phyloP scores from a whole-genome alignment of 2,797 vertebrate genomes.

The Coregonus ussuriensis region DNA sequence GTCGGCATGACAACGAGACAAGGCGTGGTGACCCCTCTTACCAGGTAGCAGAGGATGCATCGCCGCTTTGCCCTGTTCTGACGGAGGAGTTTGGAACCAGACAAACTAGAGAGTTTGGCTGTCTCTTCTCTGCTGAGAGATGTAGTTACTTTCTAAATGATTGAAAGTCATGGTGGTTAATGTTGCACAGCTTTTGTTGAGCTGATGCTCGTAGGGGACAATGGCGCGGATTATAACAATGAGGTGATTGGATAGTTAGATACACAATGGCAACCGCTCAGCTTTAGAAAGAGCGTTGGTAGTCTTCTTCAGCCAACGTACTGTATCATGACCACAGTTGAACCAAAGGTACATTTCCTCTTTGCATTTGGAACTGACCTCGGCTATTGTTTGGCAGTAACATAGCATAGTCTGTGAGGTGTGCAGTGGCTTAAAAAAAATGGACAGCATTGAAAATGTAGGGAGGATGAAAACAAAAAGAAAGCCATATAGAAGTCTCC shows the following conservation, averaged over 20 bases:
- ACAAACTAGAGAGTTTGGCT: slow-evolving; percentile 18
- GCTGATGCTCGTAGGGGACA: slow-evolving; percentile 34
- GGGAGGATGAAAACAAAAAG: slow-evolving; percentile 6
- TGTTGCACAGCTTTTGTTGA: slow-evolving; percentile 30
- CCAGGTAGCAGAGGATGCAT: slow-evolving; percentile 8
- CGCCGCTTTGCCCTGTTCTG: slow-evolving; percentile 1
- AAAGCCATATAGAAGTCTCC: slow-evolving; percentile 18
- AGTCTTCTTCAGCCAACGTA: neutral
- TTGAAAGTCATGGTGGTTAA: slow-evolving; percentile 6
- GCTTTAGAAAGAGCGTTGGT: too few species aligned
- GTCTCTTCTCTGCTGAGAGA: slow-evolving; percentile 23
- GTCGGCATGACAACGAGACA: too few species aligned
- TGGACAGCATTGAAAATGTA: neutral
- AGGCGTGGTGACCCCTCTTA: too few species aligned
- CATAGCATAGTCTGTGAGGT: slow-evolving; percentile 29
- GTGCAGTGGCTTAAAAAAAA: slow-evolving; percentile 19
- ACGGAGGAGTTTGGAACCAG: slow-evolving; percentile 7
- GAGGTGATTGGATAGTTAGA: slow-evolving; percentile 37
- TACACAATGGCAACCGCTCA: neutral
- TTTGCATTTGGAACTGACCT: slow-evolving; percentile 29
- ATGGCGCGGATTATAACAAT: slow-evolving; percentile 22
- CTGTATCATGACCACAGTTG: slow-evolving; percentile 11
- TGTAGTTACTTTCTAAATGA: slow-evolving; percentile 18
- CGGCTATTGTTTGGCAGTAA: slow-evolving; percentile 44
- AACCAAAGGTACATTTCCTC: slow-evolving; percentile 37